Evolutionary conservation across 2,797 vertebrate species (phyloP), one percentile per base, ranked within the genome.

Genomic region (Petrocephalus sullivani): DNA sequence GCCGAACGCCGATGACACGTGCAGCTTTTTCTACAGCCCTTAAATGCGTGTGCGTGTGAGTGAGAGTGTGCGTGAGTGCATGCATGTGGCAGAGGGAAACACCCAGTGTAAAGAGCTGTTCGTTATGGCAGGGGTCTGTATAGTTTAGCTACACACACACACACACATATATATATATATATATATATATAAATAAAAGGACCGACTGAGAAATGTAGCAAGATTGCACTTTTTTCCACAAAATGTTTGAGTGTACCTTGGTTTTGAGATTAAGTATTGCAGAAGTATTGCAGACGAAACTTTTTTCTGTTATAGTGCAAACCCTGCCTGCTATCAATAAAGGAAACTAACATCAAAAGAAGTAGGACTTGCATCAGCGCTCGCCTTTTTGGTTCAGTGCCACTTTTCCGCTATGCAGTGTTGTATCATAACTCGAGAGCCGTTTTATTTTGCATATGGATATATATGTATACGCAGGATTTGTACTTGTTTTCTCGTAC

Each of bases 391-490:
- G 91, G 91, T 93, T 94, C 23, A 94, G 94, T 93, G 93, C 94
- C 92, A 87, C 95, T 91, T 93, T 92, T 91, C 95, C 95, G 75
- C 75, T 96, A 96, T 96, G 96, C 95, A 96, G 95, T 93, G 93
- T 91, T 95, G 89, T 90, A 78, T 57, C 87, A 86, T 87, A 87
- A 88, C 93, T 90, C 91, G 93, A 94, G 91, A 88, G 90, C 92
- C 92, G 86, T 90, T 91, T 92, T 91, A 88, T 94, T 92, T 94
- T 89, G 85, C 83, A 93, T 93, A 91, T 93, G 71, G 94, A 58
- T 28, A n/a, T 37, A 41, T 91, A 90, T 92, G 95, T 95, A 91
- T 93, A 91, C 93, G 88, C 91, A 91, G 95, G 92, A 91, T 94
- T 93, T 88, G 88, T 88, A 88, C 86, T 92, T 93, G 93, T 94